A percentile compares a stretch with the other conserved stretches of the same genome.
Conservation (phyloP, 2,113 vertebrate species). For the Pterocles orientalis region DNA sequence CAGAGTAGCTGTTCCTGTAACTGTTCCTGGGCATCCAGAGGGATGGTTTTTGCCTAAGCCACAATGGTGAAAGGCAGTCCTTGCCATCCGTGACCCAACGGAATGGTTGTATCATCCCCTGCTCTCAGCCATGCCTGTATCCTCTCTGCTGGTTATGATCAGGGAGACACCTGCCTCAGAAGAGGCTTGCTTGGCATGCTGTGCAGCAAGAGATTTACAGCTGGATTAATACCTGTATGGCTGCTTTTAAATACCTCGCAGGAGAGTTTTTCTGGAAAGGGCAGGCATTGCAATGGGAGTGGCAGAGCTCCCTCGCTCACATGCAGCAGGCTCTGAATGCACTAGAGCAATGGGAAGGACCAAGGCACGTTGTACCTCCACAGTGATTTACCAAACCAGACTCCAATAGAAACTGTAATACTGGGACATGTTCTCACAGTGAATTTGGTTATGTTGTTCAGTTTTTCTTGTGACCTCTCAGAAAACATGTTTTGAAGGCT, state of each 20-base stretch:
- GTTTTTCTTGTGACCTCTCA: not conserved
- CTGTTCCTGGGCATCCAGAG: not conserved
- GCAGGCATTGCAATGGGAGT: not conserved
- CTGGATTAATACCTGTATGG: not conserved
- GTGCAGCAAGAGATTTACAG: not conserved
- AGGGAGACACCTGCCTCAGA: not conserved
- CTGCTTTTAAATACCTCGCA: not conserved
- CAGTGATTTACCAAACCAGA: not conserved
- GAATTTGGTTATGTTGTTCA: not conserved
- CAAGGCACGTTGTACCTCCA: not conserved
- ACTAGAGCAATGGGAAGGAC: not conserved
- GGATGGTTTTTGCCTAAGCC: not conserved
- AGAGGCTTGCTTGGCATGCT: rapidly evolving
- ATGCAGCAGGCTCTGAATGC: not conserved
- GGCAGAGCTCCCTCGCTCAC: not conserved
- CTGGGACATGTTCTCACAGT: not conserved
- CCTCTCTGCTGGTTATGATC: not conserved
- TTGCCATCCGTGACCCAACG: not conserved
- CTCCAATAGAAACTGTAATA: not conserved
- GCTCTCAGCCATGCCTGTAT: not conserved
- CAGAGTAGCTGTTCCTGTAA: not conserved
- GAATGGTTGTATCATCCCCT: not conserved
- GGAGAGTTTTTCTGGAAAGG: not conserved
- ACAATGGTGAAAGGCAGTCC: not conserved
- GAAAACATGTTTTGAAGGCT: not conserved